A percentile compares a stretch with the other conserved stretches of the same genome.
Conservation (phyloP, 2,113 vertebrate species). For the Muntiacus reevesi region DNA sequence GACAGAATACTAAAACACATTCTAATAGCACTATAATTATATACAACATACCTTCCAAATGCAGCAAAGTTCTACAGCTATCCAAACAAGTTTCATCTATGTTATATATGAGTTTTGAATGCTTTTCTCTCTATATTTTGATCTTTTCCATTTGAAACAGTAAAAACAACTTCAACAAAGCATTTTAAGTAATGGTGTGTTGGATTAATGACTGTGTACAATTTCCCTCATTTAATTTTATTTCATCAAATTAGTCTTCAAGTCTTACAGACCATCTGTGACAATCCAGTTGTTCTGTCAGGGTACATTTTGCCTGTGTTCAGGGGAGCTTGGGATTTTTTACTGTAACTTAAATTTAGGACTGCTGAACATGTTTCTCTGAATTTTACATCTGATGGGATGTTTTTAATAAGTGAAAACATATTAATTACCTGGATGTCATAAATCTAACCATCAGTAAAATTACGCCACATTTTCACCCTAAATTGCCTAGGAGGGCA, state of each 20-base stretch:
- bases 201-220: constrained; percentile 44
- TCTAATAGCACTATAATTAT: neutral
- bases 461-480: neutral
- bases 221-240: constrained; percentile 66
- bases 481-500: neutral
- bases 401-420: constrained; percentile 46
- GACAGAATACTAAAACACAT: neutral
- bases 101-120: neutral
- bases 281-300: constrained; percentile 34
- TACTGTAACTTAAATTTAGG: constrained; percentile 45
- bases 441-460: constrained; percentile 63
- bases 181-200: constrained; percentile 42
- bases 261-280: constrained; percentile 51
- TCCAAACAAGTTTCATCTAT: neutral
- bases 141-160: constrained; percentile 11
- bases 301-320: constrained; percentile 16
- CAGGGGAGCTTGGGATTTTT: constrained; percentile 43
- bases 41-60: neutral
- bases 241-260: constrained; percentile 62
- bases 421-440: constrained; percentile 43
- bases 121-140: constrained; percentile 7
- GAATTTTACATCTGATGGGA: constrained; percentile 48
- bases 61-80: neutral
- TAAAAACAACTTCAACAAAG: constrained; percentile 43
- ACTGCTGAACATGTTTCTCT: constrained; percentile 21